Conservation (phyloP, 1,140 invertebrate species). For the Apis mellifera region DNA sequence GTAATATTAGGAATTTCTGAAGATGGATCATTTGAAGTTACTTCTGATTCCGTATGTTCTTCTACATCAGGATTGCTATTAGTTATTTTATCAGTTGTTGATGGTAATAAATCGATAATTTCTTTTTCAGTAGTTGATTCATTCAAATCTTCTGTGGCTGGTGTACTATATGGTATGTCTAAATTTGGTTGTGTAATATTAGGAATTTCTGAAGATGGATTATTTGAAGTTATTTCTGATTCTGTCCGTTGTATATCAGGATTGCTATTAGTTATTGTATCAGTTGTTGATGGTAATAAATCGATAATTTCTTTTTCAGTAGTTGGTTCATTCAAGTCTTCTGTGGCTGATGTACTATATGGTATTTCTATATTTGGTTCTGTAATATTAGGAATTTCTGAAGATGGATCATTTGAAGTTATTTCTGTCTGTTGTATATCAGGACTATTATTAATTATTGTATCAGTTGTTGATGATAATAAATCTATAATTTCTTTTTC, state of each 20-base stretch:
- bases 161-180: background rate
- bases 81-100: background rate
- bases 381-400: background rate
- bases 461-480: background rate
- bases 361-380: too few relatives aligned
- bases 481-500: background rate
- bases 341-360: too few relatives aligned
- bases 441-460: background rate
- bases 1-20: too few relatives aligned
- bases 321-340: background rate
- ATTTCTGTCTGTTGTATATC: too few relatives aligned
- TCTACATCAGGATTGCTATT: background rate
- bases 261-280: background rate
- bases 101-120: rapidly evolving
- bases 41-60: too few relatives aligned
- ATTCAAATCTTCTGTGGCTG: too few relatives aligned
- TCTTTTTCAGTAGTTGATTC: too few relatives aligned
- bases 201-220: rapidly evolving
- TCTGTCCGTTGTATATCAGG: too few relatives aligned
- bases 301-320: background rate
- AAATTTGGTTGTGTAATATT: background rate
- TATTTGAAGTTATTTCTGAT: background rate
- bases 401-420: background rate
- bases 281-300: background rate
- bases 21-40: too few relatives aligned